Conservation (phyloP, 2,113 vertebrate genomes). For the Pterocles orientalis region DNA sequence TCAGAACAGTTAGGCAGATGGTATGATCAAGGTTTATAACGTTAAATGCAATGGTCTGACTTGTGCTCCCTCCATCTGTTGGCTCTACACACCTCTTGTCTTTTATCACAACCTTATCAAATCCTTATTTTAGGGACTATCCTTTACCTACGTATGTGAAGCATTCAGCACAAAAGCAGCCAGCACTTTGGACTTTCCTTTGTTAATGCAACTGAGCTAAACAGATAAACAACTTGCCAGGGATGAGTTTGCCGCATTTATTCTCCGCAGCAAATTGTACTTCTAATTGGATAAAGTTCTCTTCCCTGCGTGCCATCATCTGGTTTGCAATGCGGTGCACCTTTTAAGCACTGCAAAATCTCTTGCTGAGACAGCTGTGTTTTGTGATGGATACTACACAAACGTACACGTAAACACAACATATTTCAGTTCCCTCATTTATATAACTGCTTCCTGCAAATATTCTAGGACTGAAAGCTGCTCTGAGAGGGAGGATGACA, state of each 20-base stretch:
- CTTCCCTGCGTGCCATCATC: background rate
- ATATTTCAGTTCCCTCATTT: background rate
- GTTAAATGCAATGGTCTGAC: background rate
- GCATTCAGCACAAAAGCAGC: background rate
- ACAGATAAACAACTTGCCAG: conserved; percentile 36
- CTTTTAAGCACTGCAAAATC: conserved; percentile 2
- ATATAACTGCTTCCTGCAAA: background rate
- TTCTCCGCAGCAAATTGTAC: background rate
- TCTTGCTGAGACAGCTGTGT: conserved; percentile 1
- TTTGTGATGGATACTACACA: background rate
- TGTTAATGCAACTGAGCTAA: background rate
- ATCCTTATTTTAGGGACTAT: background rate
- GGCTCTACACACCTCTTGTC: background rate
- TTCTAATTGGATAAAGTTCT: conserved; percentile 40
- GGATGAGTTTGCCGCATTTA: background rate
- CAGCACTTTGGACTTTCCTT: background rate
- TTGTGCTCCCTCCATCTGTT: background rate
- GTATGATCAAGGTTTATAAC: background rate
- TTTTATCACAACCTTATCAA: background rate
- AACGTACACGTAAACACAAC: background rate
- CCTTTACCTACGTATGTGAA: background rate
- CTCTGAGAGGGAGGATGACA: background rate
- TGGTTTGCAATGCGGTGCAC: background rate
- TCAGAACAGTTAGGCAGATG: background rate
- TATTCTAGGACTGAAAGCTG: background rate